phyloP scores from a whole-genome alignment of 2,113 vertebrate species.

The Zosterops lateralis region DNA sequence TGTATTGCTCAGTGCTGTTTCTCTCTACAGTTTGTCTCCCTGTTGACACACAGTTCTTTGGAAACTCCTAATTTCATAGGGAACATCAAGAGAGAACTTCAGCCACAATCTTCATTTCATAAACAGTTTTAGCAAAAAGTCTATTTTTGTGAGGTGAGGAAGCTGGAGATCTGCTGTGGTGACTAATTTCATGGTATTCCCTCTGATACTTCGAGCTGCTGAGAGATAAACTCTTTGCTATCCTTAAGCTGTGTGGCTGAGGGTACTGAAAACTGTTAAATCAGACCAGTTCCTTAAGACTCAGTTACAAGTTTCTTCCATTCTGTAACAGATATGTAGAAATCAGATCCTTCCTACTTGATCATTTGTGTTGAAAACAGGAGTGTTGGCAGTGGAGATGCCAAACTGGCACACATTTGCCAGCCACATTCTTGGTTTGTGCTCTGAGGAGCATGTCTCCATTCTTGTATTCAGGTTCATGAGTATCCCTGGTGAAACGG shows the following conservation, averaged over 20 bases:
- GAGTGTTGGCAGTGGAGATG: not conserved
- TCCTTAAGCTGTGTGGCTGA: accelerated
- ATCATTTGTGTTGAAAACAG: not conserved
- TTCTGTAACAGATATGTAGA: not conserved
- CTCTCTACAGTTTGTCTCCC: not conserved
- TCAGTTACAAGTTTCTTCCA: not conserved
- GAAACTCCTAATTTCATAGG: not conserved
- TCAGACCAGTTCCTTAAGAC: not conserved
- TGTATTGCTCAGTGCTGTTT: not conserved
- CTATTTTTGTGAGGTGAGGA: not conserved
- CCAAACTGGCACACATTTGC: not conserved
- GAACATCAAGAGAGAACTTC: not conserved
- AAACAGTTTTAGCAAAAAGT: not conserved
- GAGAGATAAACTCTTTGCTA: not conserved
- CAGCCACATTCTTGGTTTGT: not conserved
- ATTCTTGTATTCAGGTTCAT: not conserved
- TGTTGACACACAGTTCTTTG: not conserved
- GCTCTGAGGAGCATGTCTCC: not conserved
- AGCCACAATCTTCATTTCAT: not conserved
- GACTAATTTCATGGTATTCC: not conserved
- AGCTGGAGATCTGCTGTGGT: not conserved
- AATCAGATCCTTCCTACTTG: not conserved
- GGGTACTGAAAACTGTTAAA: not conserved
- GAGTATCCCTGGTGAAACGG: not conserved
- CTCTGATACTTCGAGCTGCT: not conserved